Evolutionary conservation across 2,113 vertebrate species (phyloP), one percentile per base, ranked within the genome.

Genomic region (Aegithalos caudatus): DNA sequence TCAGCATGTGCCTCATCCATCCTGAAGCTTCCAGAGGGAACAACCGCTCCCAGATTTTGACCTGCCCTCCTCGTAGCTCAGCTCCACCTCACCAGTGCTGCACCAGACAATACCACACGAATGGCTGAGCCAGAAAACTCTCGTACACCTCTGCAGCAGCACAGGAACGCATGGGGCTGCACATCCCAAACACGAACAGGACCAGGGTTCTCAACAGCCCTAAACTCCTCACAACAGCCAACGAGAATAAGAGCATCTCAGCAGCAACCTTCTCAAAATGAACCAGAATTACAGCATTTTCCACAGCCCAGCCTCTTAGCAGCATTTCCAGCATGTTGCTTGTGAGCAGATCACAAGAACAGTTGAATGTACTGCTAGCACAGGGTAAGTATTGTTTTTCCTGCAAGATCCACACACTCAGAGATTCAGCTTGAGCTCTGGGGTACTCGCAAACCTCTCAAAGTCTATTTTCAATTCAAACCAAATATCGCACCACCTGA

Each of bases 81-180:
- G 40, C 51, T 50, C 29, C 86, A 45, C 29, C 54, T 60, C 87
- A 29, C 4, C 72, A 25, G 14, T 1, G 25, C 76, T n/a, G 69
- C 73, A 12, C 3, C 12, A 35, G 22, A 42, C 48, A 73, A 6
- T 22, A 22, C 11, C 57, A 8, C 1, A 1, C 0, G 10, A 64
- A 20, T 0, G 1, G 8, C 1, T 11, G 6, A 4, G 16, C 18
- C 28, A 15, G 56, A 31, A 28, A 33, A 23, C 12, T 4, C 6
- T 2, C 57, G 14, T 35, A 28, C 21, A 8, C 22, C 28, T 47
- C 73, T 38, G 37, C 57, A 81, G 54, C 37, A 20, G 66, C 8
- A 2, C n/a, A 1, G 6, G 19, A 31, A 21, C 1, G 0, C 38
- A 6, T 0, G 0, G 53, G n/a, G 35, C 35, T 66, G 57, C 17